Conservation (phyloP, 2,113 vertebrate species). For the Pithys albifrons region DNA sequence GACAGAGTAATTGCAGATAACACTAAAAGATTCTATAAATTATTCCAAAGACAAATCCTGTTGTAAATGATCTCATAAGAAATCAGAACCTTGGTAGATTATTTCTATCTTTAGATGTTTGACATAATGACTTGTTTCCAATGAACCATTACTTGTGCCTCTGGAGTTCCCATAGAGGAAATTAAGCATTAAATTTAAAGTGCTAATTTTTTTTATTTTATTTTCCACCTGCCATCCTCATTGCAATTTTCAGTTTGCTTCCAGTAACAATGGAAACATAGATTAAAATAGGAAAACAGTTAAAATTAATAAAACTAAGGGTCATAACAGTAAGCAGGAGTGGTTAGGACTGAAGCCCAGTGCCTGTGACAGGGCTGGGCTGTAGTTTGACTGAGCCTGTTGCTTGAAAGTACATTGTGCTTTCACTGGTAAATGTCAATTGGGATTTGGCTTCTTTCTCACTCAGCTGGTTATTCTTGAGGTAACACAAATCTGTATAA, state of each 20-base stretch:
- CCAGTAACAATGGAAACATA: neutral
- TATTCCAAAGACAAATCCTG: slow-evolving; percentile 59
- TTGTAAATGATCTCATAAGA: slow-evolving; percentile 61
- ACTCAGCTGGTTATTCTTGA: neutral
- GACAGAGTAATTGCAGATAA: slow-evolving; percentile 68
- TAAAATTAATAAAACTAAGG: neutral
- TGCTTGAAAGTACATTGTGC: neutral
- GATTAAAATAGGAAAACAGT: neutral
- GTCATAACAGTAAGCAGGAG: neutral
- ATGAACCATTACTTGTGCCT: slow-evolving; percentile 1
- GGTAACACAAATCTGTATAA: neutral
- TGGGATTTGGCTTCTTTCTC: neutral
- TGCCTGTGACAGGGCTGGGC: neutral
- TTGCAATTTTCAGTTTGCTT: neutral
- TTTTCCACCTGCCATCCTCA: neutral
- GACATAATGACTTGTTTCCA: slow-evolving; percentile 63
- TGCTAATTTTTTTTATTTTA: neutral
- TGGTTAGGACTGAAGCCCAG: neutral
- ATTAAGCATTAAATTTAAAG: slow-evolving; percentile 34
- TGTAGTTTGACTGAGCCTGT: neutral
- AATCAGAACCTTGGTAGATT: slow-evolving; percentile 40
- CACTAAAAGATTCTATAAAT: slow-evolving; percentile 58
- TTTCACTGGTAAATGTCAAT: neutral
- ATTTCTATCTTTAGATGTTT: slow-evolving; percentile 60
- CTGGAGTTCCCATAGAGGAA: slow-evolving; percentile 30